Evolutionary conservation across 2,797 vertebrate species (phyloP).

Genomic region (Manis javanica): DNA sequence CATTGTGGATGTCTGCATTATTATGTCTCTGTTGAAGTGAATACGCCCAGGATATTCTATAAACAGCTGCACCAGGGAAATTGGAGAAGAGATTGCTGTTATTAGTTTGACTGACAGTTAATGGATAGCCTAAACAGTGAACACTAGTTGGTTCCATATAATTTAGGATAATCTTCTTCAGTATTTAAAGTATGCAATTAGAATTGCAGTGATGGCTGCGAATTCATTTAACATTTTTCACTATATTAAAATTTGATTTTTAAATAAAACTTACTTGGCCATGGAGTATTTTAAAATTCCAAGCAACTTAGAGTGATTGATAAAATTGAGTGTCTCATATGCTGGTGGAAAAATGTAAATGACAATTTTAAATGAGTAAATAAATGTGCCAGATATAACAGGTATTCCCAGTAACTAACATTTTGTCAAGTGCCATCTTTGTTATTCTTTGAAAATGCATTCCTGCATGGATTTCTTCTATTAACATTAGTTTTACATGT

Average conservation of each 20-base stretch:
- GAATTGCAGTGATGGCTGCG: constrained; percentile 83
- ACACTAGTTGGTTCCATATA: constrained; percentile 85
- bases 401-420: constrained; percentile 12
- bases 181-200: constrained; percentile 88
- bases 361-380: constrained; percentile 50
- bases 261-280: constrained; percentile 81
- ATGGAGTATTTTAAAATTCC: constrained; percentile 78
- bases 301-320: constrained; percentile 70
- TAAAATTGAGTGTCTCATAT: constrained; percentile 42
- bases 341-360: constrained; percentile 70
- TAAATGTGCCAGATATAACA: not conserved
- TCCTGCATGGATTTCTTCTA: constrained; percentile 49
- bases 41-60: constrained; percentile 88
- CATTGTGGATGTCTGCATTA: constrained; percentile 84
- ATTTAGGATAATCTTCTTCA: constrained; percentile 88
- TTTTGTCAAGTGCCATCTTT: constrained; percentile 29
- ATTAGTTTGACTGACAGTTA: constrained; percentile 92
- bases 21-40: constrained; percentile 84
- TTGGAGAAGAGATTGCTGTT: constrained; percentile 91
- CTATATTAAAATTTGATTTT: constrained; percentile 80
- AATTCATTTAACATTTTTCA: constrained; percentile 84
- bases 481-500: constrained; percentile 11
- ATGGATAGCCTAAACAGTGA: constrained; percentile 90
- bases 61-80: constrained; percentile 91
- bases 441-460: constrained; percentile 52